Conservation (phyloP, 2,113 vertebrate species). For the Triplophysa dalaica region DNA sequence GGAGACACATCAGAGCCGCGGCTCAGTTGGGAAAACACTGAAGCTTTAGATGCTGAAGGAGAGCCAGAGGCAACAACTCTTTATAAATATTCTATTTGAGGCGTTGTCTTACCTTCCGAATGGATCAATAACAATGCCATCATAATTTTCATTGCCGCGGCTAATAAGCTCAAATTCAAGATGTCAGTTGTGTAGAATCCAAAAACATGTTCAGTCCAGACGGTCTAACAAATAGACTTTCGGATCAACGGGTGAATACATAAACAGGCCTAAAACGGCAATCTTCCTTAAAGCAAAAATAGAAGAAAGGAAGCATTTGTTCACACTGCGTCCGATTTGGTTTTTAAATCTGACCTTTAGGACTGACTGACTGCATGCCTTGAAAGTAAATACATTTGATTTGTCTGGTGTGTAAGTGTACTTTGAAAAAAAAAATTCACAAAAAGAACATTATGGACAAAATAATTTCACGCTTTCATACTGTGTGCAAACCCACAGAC, state of each 20-base stretch:
- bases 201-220: not conserved
- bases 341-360: too few species aligned
- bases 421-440: too few species aligned
- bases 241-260: not conserved
- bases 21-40: not conserved
- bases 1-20: constrained; percentile 2
- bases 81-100: constrained; percentile 22
- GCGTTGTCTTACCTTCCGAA: constrained; percentile 17
- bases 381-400: too few species aligned
- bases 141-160: not conserved
- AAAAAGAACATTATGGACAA: too few species aligned
- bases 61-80: not conserved
- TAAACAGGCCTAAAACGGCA: not conserved
- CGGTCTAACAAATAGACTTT: constrained; percentile 16
- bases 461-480: too few species aligned
- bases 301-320: not conserved
- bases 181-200: constrained; percentile 9
- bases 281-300: not conserved
- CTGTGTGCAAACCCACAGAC: too few species aligned
- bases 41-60: not conserved
- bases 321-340: too few species aligned
- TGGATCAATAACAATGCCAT: constrained; percentile 15
- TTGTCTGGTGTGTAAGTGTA: too few species aligned
- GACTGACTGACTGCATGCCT: too few species aligned
- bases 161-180: constrained; percentile 32